phyloP scores from a whole-genome alignment of 2,113 vertebrate species.

The Eptesicus fuscus region DNA sequence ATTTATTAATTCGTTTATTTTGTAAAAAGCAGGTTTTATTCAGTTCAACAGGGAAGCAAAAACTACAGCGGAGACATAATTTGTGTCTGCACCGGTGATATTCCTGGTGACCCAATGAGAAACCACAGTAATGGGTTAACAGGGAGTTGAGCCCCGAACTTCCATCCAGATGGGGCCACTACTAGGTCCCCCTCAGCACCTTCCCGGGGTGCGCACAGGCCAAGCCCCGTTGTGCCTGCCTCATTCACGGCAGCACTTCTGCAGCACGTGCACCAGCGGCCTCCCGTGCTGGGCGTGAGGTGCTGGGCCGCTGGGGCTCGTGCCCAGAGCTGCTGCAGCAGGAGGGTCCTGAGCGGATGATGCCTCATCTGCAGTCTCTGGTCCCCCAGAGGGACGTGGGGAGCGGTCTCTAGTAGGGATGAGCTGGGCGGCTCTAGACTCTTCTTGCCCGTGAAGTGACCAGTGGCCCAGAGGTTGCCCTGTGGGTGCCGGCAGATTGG shows the following conservation, averaged over 20 bases:
- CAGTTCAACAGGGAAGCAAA: slow-evolving; percentile 39
- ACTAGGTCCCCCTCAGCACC: not conserved
- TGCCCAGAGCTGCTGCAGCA: slow-evolving; percentile 79
- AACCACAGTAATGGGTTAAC: not conserved
- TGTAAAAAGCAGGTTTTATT: slow-evolving; percentile 60
- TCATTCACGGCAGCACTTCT: not conserved
- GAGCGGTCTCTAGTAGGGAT: slow-evolving; percentile 57
- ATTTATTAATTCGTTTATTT: not conserved
- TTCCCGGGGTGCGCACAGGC: not conserved
- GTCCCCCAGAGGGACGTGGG: slow-evolving; percentile 74
- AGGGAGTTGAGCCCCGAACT: not conserved
- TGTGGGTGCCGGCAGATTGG: slow-evolving; percentile 87
- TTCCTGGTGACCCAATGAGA: not conserved
- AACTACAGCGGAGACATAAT: not conserved
- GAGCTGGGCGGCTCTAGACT: slow-evolving; percentile 79
- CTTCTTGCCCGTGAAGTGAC: slow-evolving; percentile 98
- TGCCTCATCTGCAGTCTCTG: slow-evolving; percentile 78
- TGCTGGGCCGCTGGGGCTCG: slow-evolving; percentile 53
- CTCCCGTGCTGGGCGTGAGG: slow-evolving; percentile 71
- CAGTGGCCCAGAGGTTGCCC: slow-evolving; percentile 94
- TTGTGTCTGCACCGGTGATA: not conserved
- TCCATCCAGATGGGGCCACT: no score
- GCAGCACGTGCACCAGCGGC: not conserved
- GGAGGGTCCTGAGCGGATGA: slow-evolving; percentile 81
- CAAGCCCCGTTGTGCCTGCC: not conserved